Percentiles rank a stretch among this genome's conserved stretches.
Conservation (phyloP, 92 coral and sea anemone genomes). For the Bergia puertoricense region DNA sequence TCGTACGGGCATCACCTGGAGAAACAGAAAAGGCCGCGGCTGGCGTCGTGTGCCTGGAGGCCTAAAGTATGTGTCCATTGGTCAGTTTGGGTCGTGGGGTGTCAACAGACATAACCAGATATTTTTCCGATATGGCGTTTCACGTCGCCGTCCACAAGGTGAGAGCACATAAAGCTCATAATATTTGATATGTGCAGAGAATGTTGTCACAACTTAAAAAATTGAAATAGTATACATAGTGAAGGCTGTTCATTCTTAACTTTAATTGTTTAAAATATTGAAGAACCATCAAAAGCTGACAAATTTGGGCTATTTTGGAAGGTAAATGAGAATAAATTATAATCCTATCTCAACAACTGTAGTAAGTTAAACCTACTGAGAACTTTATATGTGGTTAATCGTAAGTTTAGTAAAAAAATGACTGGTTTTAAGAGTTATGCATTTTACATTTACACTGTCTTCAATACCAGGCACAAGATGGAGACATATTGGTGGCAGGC, state of each 20-base stretch:
- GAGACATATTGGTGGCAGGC: background rate
- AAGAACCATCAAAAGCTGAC: too few species aligned
- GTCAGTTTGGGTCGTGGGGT: slow-evolving; percentile 47
- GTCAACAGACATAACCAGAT: slow-evolving; percentile 28
- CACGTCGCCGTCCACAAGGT: slow-evolving; percentile 32
- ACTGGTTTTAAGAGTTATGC: background rate
- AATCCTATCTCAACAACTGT: too few species aligned
- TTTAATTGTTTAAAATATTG: too few species aligned
- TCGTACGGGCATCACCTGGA: slow-evolving; percentile 49
- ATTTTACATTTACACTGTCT: background rate
- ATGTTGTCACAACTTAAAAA: background rate
- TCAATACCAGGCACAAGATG: background rate
- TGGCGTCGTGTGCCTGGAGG: slow-evolving; percentile 32
- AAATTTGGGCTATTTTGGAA: too few species aligned
- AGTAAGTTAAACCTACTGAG: too few species aligned
- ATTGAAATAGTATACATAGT: background rate
- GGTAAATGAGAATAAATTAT: too few species aligned
- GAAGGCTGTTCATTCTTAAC: background rate
- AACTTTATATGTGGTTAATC: too few species aligned
- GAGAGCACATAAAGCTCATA: background rate
- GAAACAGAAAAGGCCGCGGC: background rate
- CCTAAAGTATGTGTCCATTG: slow-evolving; percentile 13
- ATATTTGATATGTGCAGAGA: background rate
- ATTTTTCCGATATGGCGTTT: slow-evolving; percentile 39
- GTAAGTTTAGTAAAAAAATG: background rate